phyloP scores from a whole-genome alignment of 1,140 invertebrate genomes.

The Amyelois transitella region DNA sequence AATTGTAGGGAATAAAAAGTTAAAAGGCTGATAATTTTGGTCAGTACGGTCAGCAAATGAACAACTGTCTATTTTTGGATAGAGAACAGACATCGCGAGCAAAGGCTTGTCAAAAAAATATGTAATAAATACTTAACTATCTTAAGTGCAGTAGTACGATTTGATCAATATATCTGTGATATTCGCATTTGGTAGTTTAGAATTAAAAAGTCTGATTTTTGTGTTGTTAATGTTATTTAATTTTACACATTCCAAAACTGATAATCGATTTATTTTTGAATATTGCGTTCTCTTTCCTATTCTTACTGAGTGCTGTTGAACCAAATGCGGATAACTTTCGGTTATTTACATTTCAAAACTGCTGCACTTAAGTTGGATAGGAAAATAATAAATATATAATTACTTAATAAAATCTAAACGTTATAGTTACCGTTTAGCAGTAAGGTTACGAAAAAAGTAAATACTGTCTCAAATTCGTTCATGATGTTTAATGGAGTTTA shows the following conservation, averaged over 20 bases:
- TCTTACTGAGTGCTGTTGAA: constrained; percentile 64
- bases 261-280: constrained; percentile 15
- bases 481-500: too few species aligned
- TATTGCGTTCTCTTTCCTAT: constrained; percentile 43
- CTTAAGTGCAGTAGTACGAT: constrained; percentile 67
- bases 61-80: too few species aligned
- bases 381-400: constrained; percentile 25
- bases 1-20: too few species aligned
- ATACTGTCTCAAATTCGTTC: too few species aligned
- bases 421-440: background rate
- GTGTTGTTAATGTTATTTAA: constrained; percentile 10
- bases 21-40: too few species aligned
- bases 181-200: constrained; percentile 70
- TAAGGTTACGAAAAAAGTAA: background rate
- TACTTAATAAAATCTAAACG: background rate
- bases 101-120: constrained; percentile 30
- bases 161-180: constrained; percentile 60
- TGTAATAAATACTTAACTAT: constrained; percentile 25
- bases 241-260: constrained; percentile 58
- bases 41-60: too few species aligned
- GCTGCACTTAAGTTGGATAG: constrained; percentile 71
- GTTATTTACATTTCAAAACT: constrained; percentile 66
- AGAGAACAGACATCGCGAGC: constrained; percentile 2
- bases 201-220: constrained; percentile 47
- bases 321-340: constrained; percentile 69